These are phyloP conservation scores for Thamnaconus septentrionalis DNA, from an alignment of 2,113 vertebrate species.

Conservation along the genomic window DNA sequence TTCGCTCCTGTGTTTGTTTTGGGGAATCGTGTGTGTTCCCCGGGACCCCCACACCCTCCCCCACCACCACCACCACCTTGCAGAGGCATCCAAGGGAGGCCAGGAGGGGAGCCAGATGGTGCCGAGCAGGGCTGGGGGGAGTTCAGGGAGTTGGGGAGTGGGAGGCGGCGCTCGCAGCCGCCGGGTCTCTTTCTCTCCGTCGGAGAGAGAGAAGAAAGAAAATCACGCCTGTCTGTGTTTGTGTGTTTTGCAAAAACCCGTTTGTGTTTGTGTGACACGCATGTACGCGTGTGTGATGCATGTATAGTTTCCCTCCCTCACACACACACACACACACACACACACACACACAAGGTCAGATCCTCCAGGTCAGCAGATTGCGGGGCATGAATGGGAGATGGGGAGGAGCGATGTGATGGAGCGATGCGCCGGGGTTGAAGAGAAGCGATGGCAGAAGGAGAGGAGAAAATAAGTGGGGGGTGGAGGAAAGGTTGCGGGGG, in stretches of 20 bases:
- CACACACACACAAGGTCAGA: constrained; percentile 18
- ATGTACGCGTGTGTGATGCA: no score
- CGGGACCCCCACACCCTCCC: constrained; percentile 29
- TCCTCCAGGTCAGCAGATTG: constrained; percentile 61
- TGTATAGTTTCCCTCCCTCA: neutral
- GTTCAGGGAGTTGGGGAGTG: constrained; percentile 51
- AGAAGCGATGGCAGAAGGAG: constrained; percentile 56
- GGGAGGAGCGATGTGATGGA: constrained; percentile 42
- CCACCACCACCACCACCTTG: constrained; percentile 4
- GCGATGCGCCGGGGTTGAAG: constrained; percentile 33
- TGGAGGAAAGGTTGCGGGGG: neutral
- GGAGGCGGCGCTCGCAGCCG: constrained; percentile 42
- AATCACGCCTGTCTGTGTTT: neutral
- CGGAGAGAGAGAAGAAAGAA: constrained; percentile 21
- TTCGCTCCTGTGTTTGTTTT: constrained; percentile 36
- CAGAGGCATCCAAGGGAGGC: constrained; percentile 57
- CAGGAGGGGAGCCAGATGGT: constrained; percentile 77
- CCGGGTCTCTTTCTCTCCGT: constrained; percentile 54
- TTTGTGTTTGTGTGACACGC: constrained; percentile 19
- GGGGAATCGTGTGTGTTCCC: constrained; percentile 41
- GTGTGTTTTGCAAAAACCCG: constrained; percentile 8
- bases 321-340: neutral
- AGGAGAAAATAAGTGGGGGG: constrained; percentile 30
- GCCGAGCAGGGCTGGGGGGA: constrained; percentile 55
- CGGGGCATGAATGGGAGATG: constrained; percentile 18